Percentiles rank a stretch among this genome's conserved stretches.
These are phyloP conservation scores for Clivina fossor DNA, from an alignment of 2,888 invertebrate species.

Conservation along the genomic window DNA sequence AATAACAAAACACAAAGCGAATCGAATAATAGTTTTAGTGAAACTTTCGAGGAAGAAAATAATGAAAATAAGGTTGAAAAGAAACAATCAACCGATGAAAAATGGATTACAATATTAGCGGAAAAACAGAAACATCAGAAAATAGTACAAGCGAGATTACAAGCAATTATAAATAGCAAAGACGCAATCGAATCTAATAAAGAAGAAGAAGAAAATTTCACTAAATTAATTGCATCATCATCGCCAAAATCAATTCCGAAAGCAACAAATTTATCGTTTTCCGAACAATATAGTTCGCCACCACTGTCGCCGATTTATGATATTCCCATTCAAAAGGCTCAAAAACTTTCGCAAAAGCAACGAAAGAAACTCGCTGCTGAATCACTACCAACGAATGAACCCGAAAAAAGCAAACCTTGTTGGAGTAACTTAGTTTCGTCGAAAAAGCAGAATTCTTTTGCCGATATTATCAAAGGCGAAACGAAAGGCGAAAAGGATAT, in stretches of 20 bases:
- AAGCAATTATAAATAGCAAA: too few species aligned
- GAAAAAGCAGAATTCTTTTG: constrained; percentile 19
- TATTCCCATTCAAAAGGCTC: constrained; percentile 43
- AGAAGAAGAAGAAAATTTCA: constrained; percentile 52
- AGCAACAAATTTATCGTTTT: constrained; percentile 1
- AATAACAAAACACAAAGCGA: constrained; percentile 48
- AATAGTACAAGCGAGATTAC: constrained; percentile 56
- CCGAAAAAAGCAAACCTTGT: constrained; percentile 13
- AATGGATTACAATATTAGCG: constrained; percentile 57
- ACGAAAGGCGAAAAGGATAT: background rate
- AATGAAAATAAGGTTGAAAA: constrained; percentile 19
- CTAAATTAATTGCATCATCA: constrained; percentile 41
- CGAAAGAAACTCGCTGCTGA: constrained; percentile 51
- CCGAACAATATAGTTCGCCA: constrained; percentile 23
- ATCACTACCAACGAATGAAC: constrained; percentile 8
- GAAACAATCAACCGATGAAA: constrained; percentile 45
- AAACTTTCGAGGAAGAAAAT: constrained; percentile 40
- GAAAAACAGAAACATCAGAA: constrained; percentile 56
- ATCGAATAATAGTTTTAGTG: constrained; percentile 37
- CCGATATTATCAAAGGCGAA: constrained; percentile 27
- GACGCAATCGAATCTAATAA: constrained; percentile 51
- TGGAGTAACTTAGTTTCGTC: constrained; percentile 19
- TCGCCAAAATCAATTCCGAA: constrained; percentile 12
- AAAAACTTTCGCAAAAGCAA: constrained; percentile 66
- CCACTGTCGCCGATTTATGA: constrained; percentile 9